phyloP scores from a whole-genome alignment of 2,113 vertebrate species.

The Cottus gobio region DNA sequence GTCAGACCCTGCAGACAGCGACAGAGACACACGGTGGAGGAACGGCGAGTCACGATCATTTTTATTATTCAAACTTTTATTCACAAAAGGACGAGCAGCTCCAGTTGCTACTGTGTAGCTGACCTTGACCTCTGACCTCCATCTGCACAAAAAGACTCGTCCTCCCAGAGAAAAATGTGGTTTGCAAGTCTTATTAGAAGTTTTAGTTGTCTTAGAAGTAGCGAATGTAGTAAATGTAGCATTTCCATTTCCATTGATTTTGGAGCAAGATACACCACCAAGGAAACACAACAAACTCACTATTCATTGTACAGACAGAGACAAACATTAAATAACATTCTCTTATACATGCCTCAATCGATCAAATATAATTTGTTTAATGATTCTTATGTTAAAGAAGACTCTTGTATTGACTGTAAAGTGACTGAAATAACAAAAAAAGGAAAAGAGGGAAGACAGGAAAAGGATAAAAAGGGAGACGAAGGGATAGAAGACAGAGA shows the following conservation, averaged over 20 bases:
- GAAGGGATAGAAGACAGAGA: background rate
- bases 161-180: background rate
- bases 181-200: background rate
- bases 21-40: slow-evolving; percentile 44
- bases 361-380: no score
- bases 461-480: background rate
- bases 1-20: slow-evolving; percentile 85
- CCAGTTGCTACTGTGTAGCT: background rate
- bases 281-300: background rate
- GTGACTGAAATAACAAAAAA: background rate
- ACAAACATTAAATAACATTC: background rate
- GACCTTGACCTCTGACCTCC: slow-evolving; percentile 11
- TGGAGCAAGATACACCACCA: background rate
- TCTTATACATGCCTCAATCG: background rate
- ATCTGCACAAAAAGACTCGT: background rate
- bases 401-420: background rate
- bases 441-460: background rate
- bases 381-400: background rate
- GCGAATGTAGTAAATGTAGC: background rate
- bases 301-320: background rate
- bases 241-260: background rate
- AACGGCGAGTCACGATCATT: slow-evolving; percentile 13
- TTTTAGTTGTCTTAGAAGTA: background rate
- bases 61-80: background rate
- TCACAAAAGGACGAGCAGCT: slow-evolving; percentile 3